Evolutionary conservation across 2,888 invertebrate genomes (phyloP).

Genomic region (Mesopsocus fuscifrons): DNA sequence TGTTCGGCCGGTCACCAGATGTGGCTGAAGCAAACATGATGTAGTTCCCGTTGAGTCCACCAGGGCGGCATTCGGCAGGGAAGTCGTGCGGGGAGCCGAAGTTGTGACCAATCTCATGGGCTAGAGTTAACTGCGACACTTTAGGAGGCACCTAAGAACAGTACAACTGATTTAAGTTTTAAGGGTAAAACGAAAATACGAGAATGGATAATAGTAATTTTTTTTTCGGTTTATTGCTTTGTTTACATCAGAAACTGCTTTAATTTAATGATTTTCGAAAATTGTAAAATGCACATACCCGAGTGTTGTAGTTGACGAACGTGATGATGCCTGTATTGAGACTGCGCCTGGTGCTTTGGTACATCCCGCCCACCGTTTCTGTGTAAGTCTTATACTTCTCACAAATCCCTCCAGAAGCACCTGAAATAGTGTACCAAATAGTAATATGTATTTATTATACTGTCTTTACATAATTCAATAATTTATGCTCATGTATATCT

Average conservation of each 20-base stretch:
- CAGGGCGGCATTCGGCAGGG: constrained; percentile 76
- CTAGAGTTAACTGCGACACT: constrained; percentile 91
- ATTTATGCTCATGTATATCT: no score
- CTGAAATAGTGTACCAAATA: constrained; percentile 26
- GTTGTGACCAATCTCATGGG: constrained; percentile 98
- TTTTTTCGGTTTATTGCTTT: no score
- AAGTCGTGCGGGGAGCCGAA: constrained; percentile 97
- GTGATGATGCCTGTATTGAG: constrained; percentile 98
- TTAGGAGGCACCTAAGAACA: constrained; percentile 97
- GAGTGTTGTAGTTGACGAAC: constrained; percentile 92
- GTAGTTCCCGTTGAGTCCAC: constrained; percentile 84
- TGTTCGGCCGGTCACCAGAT: constrained; percentile 92
- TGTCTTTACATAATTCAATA: no score
- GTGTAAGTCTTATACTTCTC: constrained; percentile 95
- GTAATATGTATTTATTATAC: no score
- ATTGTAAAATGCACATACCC: no score
- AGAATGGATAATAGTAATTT: no score
- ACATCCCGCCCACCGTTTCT: constrained; percentile 85
- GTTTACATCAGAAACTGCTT: no score
- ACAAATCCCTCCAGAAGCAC: constrained; percentile 96
- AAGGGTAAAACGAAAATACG: no score
- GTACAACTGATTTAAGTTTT: no score
- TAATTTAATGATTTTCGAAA: no score
- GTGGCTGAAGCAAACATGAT: constrained; percentile 99
- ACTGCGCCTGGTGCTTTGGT: constrained; percentile 82